phyloP scores from a whole-genome alignment of 2,888 invertebrate species.

The Xanthia togata region DNA sequence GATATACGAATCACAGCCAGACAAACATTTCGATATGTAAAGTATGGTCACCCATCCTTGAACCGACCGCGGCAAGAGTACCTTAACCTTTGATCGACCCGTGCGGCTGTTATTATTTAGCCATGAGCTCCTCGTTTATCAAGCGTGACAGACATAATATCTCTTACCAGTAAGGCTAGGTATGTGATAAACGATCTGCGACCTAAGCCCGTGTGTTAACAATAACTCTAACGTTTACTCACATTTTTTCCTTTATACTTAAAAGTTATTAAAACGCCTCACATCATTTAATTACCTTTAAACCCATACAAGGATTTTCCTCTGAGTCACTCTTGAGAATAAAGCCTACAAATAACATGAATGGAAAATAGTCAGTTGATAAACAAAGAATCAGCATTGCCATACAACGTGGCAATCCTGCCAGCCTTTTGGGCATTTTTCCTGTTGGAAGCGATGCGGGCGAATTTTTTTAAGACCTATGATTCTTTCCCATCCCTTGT shows the following conservation, averaged over 20 bases:
- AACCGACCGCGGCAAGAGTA: no score
- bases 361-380: background rate
- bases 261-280: background rate
- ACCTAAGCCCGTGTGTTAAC: conserved; percentile 18
- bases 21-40: no score
- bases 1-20: no score
- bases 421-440: background rate
- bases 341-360: background rate
- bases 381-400: background rate
- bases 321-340: background rate
- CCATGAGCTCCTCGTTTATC: no score
- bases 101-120: no score
- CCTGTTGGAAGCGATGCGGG: no score
- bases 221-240: background rate
- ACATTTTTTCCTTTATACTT: conserved; percentile 9
- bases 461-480: background rate
- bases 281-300: background rate
- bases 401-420: background rate
- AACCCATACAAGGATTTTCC: background rate
- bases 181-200: background rate
- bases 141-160: background rate
- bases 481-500: background rate
- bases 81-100: no score
- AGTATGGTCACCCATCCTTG: no score
- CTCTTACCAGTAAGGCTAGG: background rate